Evolutionary conservation across 2,113 vertebrate genomes (phyloP), one percentile per base, ranked within the genome.

Genomic region (Phalacrocorax aristotelis): DNA sequence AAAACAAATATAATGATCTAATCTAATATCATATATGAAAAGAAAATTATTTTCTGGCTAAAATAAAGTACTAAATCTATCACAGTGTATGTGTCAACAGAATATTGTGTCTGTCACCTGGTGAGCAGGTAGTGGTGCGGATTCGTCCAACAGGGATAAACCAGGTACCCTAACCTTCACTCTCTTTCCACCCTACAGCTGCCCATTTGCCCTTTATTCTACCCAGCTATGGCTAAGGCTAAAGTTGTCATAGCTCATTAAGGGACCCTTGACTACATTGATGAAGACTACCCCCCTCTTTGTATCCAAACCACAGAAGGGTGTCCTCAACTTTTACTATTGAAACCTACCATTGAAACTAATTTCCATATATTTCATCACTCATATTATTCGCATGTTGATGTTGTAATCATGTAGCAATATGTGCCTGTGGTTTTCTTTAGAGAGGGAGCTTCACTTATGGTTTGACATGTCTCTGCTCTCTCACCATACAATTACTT

Each of bases 351-450:
- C 34, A 69, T 6, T 80, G 77, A 89, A 94, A 93, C 54, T 46
- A 29, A 85, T 96, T 95, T 94, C 42, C 34, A 58, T 51, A 19
- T 42, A 46, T 89, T 97, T 95, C 54, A 60, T 76, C 81, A 80
- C 20, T 79, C 25, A 23, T 46, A 55, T 51, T 91, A 76, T 77
- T 93, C 10, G 0, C 34, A 58, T 54, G 13, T 32, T 91, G 74
- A 34, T 69, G 70, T 9, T 80, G 54, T 32, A 94, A 91, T 51
- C 79, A 38, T 76, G 49, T 30, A 76, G 44, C 29, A 93, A 36
- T 77, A 69, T 46, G 13, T 61, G 29, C 22, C 66, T 89, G 58
- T 54, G 77, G 27, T 55, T 95, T 95, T 89, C 38, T 13, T 89
- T 79, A 87, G 34, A 79, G 61, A 76, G 22, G 6, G 32, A 94